Conservation (phyloP, 64 coral and sea anemone species). For the Stichodactyla helianthus region DNA sequence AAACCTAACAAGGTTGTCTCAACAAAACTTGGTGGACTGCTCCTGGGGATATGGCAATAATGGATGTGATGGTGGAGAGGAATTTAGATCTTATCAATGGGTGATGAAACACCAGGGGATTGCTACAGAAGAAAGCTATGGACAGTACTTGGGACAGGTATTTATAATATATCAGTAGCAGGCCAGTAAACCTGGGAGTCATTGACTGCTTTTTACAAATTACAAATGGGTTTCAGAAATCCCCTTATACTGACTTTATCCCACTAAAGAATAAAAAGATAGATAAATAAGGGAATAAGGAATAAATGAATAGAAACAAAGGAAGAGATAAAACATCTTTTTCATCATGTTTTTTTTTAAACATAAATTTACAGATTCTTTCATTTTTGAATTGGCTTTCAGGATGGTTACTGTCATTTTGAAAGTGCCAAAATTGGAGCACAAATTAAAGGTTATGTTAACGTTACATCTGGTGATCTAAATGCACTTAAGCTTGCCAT, state of each 20-base stretch:
- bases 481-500: constrained; percentile 85
- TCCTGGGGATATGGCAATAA: constrained; percentile 89
- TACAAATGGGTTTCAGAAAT: too few species aligned
- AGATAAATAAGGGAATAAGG: neutral
- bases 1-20: constrained; percentile 64
- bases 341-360: neutral
- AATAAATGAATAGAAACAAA: too few species aligned
- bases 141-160: constrained; percentile 81
- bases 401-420: constrained; percentile 80
- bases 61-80: constrained; percentile 87
- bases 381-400: neutral
- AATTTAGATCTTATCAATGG: constrained; percentile 80
- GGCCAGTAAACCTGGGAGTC: neutral
- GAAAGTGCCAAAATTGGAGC: constrained; percentile 61
- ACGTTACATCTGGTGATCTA: constrained; percentile 77
- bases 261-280: neutral
- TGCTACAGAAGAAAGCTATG: constrained; percentile 83
- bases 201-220: too few species aligned
- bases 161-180: neutral
- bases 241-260: neutral
- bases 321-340: too few species aligned
- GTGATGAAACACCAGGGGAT: constrained; percentile 87
- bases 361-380: neutral
- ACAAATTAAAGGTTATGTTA: constrained; percentile 72
- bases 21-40: constrained; percentile 91